Conservation (phyloP, 2,113 vertebrate genomes). For the Anoplopoma fimbria region DNA sequence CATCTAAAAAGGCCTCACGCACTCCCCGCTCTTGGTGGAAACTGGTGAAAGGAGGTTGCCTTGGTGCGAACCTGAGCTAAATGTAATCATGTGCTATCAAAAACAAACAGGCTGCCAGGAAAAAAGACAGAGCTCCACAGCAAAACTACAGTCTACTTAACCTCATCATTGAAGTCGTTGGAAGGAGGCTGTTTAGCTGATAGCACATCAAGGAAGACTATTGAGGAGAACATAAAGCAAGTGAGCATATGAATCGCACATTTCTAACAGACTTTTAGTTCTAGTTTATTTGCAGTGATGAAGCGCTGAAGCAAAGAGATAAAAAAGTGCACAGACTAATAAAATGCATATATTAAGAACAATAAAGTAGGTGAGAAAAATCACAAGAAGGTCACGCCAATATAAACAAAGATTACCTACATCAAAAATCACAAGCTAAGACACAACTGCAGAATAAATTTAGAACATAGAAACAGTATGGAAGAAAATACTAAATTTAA, state of each 20-base stretch:
- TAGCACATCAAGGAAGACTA: slow-evolving; percentile 17
- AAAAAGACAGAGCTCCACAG: slow-evolving; percentile 34
- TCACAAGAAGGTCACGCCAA: neutral
- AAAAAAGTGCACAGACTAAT: neutral
- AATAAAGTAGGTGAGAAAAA: neutral
- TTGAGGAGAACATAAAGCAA: slow-evolving; percentile 22
- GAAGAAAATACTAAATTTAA: neutral
- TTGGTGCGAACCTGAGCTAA: slow-evolving; percentile 54
- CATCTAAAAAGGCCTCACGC: slow-evolving; percentile 67
- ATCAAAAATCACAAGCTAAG: neutral
- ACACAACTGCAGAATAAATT: neutral
- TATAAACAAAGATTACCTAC: slow-evolving; percentile 18
- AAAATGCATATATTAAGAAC: neutral
- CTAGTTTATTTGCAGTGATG: slow-evolving; percentile 24
- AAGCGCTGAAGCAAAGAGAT: slow-evolving; percentile 3
- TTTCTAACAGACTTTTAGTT: slow-evolving; percentile 27
- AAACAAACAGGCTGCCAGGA: slow-evolving; percentile 52
- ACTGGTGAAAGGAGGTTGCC: slow-evolving; percentile 54
- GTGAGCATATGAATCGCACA: slow-evolving; percentile 33
- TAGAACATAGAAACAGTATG: neutral
- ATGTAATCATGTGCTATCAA: slow-evolving; percentile 72
- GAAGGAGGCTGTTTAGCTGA: slow-evolving; percentile 10
- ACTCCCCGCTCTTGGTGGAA: slow-evolving; percentile 26
- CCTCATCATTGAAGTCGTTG: neutral
- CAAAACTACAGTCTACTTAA: slow-evolving; percentile 42